Conservation (phyloP, 1,140 invertebrate genomes). For the Micrasema longulum region DNA sequence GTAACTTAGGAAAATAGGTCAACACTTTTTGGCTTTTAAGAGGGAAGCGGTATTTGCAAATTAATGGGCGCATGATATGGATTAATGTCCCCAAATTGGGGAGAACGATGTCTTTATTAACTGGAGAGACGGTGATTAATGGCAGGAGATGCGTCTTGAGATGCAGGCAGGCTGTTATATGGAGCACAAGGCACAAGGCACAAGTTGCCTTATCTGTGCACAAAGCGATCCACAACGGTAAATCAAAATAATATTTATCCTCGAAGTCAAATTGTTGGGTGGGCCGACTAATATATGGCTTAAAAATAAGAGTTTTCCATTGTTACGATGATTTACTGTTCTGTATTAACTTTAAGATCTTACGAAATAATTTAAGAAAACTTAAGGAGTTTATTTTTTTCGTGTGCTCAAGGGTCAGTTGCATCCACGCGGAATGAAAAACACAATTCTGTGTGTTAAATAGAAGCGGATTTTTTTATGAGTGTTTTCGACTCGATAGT, state of each 20-base stretch:
- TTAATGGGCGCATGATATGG: slow-evolving; percentile 20
- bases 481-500: too few relatives aligned
- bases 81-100: slow-evolving; percentile 33
- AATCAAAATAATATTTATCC: slow-evolving; percentile 4
- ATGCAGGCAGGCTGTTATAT: slow-evolving; percentile 6
- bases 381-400: too few relatives aligned
- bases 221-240: too few relatives aligned
- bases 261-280: slow-evolving; percentile 6
- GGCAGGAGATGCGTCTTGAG: neutral
- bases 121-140: slow-evolving; percentile 25
- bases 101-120: slow-evolving; percentile 32
- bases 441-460: too few relatives aligned
- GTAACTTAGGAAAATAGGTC: too few relatives aligned
- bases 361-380: too few relatives aligned
- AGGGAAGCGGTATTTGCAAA: neutral
- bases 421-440: too few relatives aligned
- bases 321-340: slow-evolving; percentile 7
- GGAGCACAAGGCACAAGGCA: neutral
- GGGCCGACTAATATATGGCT: neutral
- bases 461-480: too few relatives aligned
- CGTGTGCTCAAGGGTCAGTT: too few relatives aligned
- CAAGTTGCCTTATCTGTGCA: too few relatives aligned
- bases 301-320: slow-evolving; percentile 12
- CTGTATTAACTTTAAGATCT: neutral
- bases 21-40: too few relatives aligned